A percentile compares a stretch with the other conserved stretches of the same genome.
Conservation (phyloP, 2,113 vertebrate genomes). For the Pontoporia blainvillei region DNA sequence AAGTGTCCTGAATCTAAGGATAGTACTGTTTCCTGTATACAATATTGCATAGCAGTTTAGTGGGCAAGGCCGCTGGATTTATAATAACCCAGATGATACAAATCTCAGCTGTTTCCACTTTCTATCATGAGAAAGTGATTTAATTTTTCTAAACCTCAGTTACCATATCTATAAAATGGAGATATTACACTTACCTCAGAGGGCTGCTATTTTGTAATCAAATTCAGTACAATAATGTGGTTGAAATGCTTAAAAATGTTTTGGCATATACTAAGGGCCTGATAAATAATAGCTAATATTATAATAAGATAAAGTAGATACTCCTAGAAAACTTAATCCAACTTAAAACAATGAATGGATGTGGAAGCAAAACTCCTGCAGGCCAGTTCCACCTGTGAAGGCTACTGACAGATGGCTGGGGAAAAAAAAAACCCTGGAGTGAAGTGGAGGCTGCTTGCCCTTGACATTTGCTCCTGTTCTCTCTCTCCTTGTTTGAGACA, state of each 20-base stretch:
- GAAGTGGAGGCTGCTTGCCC: neutral
- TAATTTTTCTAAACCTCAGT: neutral
- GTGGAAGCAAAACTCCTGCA: neutral
- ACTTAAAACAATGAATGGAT: neutral
- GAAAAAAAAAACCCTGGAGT: neutral
- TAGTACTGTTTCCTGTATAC: neutral
- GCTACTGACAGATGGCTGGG: neutral
- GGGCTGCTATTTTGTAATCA: neutral
- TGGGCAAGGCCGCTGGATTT: neutral
- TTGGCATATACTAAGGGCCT: neutral
- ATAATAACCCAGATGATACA: neutral
- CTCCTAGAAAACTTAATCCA: neutral
- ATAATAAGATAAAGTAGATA: neutral
- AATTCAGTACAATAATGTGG: neutral
- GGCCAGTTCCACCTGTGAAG: neutral
- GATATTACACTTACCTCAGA: neutral
- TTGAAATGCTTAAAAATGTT: neutral
- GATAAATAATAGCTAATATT: neutral
- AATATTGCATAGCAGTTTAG: too few relatives aligned
- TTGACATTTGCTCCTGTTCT: neutral
- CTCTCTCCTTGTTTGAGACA: neutral
- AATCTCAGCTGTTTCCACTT: neutral
- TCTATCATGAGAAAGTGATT: neutral
- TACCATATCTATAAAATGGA: neutral
- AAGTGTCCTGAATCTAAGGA: neutral